phyloP scores from a whole-genome alignment of 2,113 vertebrate genomes.

The Podarcis raffonei region DNA sequence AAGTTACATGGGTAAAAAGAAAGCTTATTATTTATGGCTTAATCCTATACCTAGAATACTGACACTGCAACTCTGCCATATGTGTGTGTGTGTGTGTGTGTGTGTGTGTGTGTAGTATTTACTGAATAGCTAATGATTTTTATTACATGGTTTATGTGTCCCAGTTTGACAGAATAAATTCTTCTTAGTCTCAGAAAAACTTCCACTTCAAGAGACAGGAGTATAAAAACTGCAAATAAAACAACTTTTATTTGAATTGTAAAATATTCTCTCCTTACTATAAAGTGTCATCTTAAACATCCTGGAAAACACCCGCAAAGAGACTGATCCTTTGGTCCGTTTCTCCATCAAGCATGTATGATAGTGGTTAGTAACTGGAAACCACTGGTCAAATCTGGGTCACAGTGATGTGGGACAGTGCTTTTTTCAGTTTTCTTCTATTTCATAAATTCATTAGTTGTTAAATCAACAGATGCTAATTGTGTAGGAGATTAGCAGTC shows the following conservation, averaged over 20 bases:
- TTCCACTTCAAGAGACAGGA: slow-evolving; percentile 16
- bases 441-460: no score
- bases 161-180: slow-evolving; percentile 35
- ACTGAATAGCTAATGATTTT: slow-evolving; percentile 21
- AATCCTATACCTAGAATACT: slow-evolving; percentile 35
- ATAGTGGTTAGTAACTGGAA: not conserved
- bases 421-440: no score
- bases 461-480: no score
- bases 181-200: slow-evolving; percentile 39
- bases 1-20: slow-evolving; percentile 27
- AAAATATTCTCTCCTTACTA: slow-evolving; percentile 43
- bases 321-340: not conserved
- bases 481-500: no score
- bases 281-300: not conserved
- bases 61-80: not conserved
- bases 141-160: slow-evolving; percentile 13
- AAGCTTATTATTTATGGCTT: slow-evolving; percentile 12
- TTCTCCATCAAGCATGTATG: no score
- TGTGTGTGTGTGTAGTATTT: not conserved
- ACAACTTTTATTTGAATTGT: slow-evolving; percentile 33
- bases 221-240: slow-evolving; percentile 22
- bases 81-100: no score
- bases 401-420: not conserved
- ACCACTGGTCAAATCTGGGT: not conserved
- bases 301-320: slow-evolving; percentile 3